Evolutionary conservation across 2,797 vertebrate genomes (phyloP).

Genomic region (Notolabrus celidotus): DNA sequence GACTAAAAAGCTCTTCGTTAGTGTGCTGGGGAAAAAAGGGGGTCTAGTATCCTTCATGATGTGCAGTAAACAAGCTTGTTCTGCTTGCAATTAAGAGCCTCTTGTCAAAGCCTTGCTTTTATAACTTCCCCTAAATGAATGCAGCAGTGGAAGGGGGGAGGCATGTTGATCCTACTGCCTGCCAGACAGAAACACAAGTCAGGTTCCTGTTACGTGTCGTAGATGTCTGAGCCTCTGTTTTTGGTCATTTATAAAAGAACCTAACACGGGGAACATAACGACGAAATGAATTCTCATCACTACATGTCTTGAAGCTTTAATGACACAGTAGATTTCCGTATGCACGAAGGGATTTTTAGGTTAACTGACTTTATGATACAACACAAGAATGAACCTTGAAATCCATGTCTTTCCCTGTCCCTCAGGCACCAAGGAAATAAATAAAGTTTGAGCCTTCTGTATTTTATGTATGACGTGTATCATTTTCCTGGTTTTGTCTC

Average conservation of each 20-base stretch:
- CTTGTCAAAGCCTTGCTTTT: slow-evolving; percentile 63
- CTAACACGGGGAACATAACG: neutral
- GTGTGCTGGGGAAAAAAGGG: slow-evolving; percentile 43
- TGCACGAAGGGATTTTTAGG: neutral
- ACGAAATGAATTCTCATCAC: neutral
- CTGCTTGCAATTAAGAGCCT: slow-evolving; percentile 72
- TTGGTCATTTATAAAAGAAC: slow-evolving; percentile 17
- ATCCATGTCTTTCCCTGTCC: slow-evolving; percentile 3
- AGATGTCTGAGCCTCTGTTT: slow-evolving; percentile 24
- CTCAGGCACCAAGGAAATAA: neutral
- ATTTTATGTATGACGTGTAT: neutral
- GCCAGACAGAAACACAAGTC: slow-evolving; percentile 24
- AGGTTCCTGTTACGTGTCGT: slow-evolving; percentile 16
- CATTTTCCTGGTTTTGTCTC: slow-evolving; percentile 1
- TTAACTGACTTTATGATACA: neutral
- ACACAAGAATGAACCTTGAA: neutral
- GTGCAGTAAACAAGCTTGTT: slow-evolving; percentile 66
- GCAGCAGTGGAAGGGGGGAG: slow-evolving; percentile 28
- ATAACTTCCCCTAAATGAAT: slow-evolving; percentile 63
- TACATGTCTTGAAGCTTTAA: neutral
- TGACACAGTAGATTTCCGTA: neutral
- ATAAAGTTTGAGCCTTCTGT: slow-evolving; percentile 7
- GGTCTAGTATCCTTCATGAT: slow-evolving; percentile 56
- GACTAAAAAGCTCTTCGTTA: slow-evolving; percentile 67
- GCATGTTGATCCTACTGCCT: slow-evolving; percentile 3